These are phyloP conservation scores for Meiosimyza platycephala DNA, from an alignment of 2,888 invertebrate genomes.

Conservation along the genomic window DNA sequence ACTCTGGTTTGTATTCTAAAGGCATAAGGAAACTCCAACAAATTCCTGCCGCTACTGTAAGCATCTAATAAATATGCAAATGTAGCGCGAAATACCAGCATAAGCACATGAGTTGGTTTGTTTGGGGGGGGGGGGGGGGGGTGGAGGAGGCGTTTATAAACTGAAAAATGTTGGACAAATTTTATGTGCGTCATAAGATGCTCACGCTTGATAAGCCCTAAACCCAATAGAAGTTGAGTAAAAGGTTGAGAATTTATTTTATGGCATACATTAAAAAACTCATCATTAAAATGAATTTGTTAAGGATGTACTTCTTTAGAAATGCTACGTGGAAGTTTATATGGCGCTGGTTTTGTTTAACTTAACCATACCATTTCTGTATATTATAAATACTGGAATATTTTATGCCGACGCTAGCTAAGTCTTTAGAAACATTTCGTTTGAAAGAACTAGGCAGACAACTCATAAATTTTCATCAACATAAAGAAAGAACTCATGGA, in stretches of 20 bases:
- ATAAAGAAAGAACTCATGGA: too few species aligned
- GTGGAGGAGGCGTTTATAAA: neutral
- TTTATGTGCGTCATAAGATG: slow-evolving; percentile 46
- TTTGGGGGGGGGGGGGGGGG: neutral
- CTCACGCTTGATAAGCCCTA: slow-evolving; percentile 30
- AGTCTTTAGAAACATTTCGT: too few species aligned
- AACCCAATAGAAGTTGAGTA: too few species aligned
- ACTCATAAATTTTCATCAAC: too few species aligned
- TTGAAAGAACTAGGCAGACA: too few species aligned
- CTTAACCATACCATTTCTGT: too few species aligned
- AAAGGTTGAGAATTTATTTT: neutral
- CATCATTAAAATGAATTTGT: slow-evolving; percentile 54
- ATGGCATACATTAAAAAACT: slow-evolving; percentile 42
- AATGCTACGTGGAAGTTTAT: neutral
- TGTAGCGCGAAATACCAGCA: slow-evolving; percentile 28
- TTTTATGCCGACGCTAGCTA: too few species aligned
- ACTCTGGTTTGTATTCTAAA: too few species aligned
- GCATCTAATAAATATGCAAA: slow-evolving; percentile 52
- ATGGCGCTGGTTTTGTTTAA: too few species aligned
- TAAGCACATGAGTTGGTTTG: neutral
- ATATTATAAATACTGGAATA: too few species aligned
- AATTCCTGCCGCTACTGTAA: slow-evolving; percentile 39
- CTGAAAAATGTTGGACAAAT: neutral
- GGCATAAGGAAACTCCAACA: slow-evolving; percentile 34
- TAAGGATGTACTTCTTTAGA: slow-evolving; percentile 31